These are phyloP conservation scores for Poeciliopsis turrubarensis DNA, from an alignment of 2,113 vertebrate species.

Conservation along the genomic window DNA sequence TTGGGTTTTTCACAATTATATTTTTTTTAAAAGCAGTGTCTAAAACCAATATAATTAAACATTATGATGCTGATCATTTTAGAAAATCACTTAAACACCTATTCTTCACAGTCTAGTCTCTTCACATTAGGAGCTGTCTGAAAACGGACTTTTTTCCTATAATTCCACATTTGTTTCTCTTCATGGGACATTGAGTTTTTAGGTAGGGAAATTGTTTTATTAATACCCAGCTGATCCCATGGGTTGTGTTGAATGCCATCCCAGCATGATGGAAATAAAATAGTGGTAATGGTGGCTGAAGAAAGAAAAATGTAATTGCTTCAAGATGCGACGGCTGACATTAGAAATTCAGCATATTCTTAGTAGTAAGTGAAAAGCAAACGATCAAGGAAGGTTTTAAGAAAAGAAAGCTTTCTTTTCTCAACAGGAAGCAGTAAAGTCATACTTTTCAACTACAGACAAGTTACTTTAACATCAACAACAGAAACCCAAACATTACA, in stretches of 20 bases:
- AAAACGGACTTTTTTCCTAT: not conserved
- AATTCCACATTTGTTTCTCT: not conserved
- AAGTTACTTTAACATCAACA: not conserved
- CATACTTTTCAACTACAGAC: not conserved
- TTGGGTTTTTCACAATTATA: not conserved
- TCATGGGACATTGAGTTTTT: not conserved
- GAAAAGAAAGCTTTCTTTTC: not conserved
- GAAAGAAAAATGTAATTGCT: conserved; percentile 30
- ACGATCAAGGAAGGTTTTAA: not conserved
- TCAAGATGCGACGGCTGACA: conserved; percentile 30
- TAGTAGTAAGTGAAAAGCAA: conserved; percentile 22
- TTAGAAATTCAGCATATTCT: conserved; percentile 11
- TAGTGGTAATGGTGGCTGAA: conserved; percentile 4
- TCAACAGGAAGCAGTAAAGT: not conserved
- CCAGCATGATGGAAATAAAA: conserved; percentile 35
- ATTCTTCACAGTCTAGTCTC: not conserved
- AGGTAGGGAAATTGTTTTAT: not conserved
- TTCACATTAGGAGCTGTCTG: not conserved
- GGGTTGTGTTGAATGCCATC: conserved; percentile 23
- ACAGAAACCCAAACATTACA: not conserved
- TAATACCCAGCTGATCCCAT: not conserved
- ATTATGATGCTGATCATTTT: not conserved
- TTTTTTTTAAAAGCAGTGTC: no score
- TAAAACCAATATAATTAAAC: not conserved
- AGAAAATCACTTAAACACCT: not conserved